Base-by-base conservation (phyloP, 2,113 vertebrate genomes). In the Nycticebus coucang region DNA sequence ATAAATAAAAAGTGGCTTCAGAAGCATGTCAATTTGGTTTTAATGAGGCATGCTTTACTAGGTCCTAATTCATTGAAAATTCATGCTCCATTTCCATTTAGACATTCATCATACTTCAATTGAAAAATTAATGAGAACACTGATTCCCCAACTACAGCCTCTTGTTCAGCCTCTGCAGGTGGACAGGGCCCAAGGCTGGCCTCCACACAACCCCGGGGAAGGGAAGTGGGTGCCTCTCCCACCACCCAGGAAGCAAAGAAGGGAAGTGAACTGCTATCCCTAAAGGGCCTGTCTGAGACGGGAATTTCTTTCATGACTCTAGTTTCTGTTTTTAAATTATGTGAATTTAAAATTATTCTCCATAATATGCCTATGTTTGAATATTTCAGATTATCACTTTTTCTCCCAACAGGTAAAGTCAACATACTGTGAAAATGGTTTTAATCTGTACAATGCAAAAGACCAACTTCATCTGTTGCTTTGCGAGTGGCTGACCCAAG, bases 21-120 rank as follows among this genome's bases (percentile, higher is more conserved):
- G 75, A 30, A 35, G 95, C 28, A 15, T 4, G 68, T 33, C 87
- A 64, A 33, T 62, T 17, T 0, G 33, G 28, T 11, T 87, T 72
- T 87, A 95, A 81, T 9, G 80, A 88, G 92, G 77, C 85, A 41
- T n/a, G 81, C 87, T 78, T 24, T 53, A 75, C 79, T 83, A 91
- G 96, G 62, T 19, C 45, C 93, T 71, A 95, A 93, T 60, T 74
- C 74, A 7, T 12, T 19, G 88, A 74, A 53, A 75, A 83, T 94
- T 60, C 91, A 88, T 2, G 93, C 74, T 82, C 71, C 91, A 80
- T 77, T 96, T 90, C 91, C 89, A 89, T 17, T 35, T 8, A 37
- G 93, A 95, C 78, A 75, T 45, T 75, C 71, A 55, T 60, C 94
- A 89, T 18, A 74, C 74, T 91, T 96, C 93, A 94, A 93, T 94